Evolutionary conservation across 2,113 vertebrate species (phyloP).

Genomic region (Ramphastos sulfuratus): DNA sequence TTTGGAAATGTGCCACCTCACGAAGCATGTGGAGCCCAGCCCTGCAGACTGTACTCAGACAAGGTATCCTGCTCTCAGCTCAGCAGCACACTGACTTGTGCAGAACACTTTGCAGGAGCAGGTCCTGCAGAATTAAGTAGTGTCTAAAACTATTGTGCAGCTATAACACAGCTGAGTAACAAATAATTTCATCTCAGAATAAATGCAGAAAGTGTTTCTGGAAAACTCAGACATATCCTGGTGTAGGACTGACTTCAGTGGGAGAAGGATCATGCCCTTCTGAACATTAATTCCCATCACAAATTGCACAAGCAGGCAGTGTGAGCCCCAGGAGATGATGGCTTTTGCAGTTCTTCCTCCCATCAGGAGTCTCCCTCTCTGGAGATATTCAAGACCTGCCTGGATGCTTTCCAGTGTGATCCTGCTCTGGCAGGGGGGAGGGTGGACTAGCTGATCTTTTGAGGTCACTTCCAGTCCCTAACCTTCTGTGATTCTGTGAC

Average conservation of each 20-base stretch:
- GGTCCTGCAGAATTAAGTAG: not conserved
- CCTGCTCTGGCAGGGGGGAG: no score
- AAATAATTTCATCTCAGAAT: not conserved
- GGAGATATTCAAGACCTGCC: no score
- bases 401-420: no score
- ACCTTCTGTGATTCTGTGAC: no score
- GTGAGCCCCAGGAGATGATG: not conserved
- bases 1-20: not conserved
- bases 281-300: not conserved
- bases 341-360: not conserved
- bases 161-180: not conserved
- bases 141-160: not conserved
- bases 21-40: not conserved
- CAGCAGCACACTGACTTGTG: not conserved
- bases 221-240: not conserved
- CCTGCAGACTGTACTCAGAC: not conserved
- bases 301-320: not conserved
- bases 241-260: not conserved
- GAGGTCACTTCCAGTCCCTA: no score
- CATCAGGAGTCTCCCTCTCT: not conserved
- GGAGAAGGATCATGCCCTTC: not conserved
- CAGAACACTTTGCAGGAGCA: not conserved
- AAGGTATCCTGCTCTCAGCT: not conserved
- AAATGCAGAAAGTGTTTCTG: not conserved
- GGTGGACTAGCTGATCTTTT: no score